Evolutionary conservation across 2,888 invertebrate genomes (phyloP).

Genomic region (Hecatera dysodea): DNA sequence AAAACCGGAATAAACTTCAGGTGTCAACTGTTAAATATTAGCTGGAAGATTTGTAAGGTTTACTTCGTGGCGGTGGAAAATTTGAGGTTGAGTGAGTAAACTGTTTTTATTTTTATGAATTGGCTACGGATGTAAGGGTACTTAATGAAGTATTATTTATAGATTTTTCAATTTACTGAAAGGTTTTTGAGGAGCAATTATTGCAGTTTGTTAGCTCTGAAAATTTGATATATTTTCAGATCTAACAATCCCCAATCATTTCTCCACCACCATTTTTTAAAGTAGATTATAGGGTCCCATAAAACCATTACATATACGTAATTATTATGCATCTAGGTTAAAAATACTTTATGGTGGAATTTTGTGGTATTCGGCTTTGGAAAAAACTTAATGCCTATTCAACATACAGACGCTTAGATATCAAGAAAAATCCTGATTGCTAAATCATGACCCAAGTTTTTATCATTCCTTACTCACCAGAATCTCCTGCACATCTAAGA

Average conservation of each 20-base stretch:
- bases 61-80: constrained; percentile 3
- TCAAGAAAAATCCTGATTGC: not conserved
- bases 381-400: not conserved
- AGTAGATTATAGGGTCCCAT: too few species aligned
- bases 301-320: too few species aligned
- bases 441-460: too few species aligned
- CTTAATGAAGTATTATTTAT: not conserved
- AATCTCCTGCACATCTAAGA: not conserved
- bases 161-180: too few species aligned
- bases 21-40: constrained; percentile 63
- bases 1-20: constrained; percentile 58
- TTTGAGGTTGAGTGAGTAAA: not conserved
- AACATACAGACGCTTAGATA: not conserved
- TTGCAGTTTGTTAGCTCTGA: too few species aligned
- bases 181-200: too few species aligned
- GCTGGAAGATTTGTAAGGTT: constrained; percentile 35
- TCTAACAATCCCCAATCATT: too few species aligned
- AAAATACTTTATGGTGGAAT: too few species aligned
- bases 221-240: too few species aligned
- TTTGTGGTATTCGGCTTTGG: not conserved
- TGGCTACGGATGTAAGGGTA: not conserved
- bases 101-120: not conserved
- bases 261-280: too few species aligned
- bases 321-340: too few species aligned
- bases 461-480: not conserved